Percentiles rank a stretch among this genome's conserved stretches.
Evolutionary conservation across 2,888 invertebrate species (phyloP).

Genomic region (Dynastes maya): DNA sequence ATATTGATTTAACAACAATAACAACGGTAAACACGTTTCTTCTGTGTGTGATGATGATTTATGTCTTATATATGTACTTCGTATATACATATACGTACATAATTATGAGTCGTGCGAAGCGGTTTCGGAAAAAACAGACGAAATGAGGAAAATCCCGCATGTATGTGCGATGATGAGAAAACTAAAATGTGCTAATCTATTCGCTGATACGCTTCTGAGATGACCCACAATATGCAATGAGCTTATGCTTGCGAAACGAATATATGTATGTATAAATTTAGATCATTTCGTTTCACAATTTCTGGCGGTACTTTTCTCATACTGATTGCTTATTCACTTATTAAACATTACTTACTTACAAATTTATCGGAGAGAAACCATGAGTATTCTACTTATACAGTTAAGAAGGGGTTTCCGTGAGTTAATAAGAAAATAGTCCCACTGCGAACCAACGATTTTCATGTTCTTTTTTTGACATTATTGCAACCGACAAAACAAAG

Average conservation of each 20-base stretch:
- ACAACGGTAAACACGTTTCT: conserved; percentile 31
- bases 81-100: neutral
- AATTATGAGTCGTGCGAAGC: conserved; percentile 16
- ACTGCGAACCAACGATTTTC: no score
- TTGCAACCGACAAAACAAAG: no score
- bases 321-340: neutral
- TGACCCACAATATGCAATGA: conserved; percentile 13
- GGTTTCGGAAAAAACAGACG: conserved; percentile 43
- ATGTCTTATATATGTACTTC: conserved; percentile 6
- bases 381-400: no score
- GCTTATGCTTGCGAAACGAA: conserved; percentile 6
- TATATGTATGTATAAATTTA: conserved; percentile 7
- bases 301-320: neutral
- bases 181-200: conserved; percentile 16
- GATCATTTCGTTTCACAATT: conserved; percentile 31
- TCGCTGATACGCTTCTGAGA: conserved; percentile 28
- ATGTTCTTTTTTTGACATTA: no score
- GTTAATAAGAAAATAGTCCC: no score
- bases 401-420: no score
- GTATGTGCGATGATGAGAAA: conserved; percentile 27
- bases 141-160: conserved; percentile 35
- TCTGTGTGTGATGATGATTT: conserved; percentile 38
- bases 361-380: no score
- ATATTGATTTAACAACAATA: conserved; percentile 40
- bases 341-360: no score